Percentiles rank a stretch among this genome's conserved stretches.
Evolutionary conservation across 1,140 invertebrate species (phyloP).

Genomic region (Macrocentrus cingulum): DNA sequence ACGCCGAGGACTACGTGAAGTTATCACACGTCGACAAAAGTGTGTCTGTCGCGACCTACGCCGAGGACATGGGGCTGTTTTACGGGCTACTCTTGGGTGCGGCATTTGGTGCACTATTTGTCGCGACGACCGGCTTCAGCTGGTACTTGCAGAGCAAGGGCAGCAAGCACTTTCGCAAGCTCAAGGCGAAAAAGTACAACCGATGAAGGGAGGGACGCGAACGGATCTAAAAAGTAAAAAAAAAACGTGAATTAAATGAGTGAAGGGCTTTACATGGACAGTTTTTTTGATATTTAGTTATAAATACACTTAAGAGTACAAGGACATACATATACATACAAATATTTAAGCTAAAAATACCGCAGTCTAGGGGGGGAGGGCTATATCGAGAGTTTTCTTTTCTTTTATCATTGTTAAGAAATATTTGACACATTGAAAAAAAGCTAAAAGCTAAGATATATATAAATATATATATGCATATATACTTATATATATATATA

Average conservation of each 20-base stretch:
- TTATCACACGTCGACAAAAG: conserved; percentile 33
- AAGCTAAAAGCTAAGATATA: conserved; percentile 15
- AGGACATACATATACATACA: conserved; percentile 35
- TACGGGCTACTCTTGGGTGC: conserved; percentile 44
- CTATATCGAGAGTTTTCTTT: conserved; percentile 18
- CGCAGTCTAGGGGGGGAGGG: conserved; percentile 26
- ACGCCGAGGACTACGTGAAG: conserved; percentile 36
- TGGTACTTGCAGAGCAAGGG: conserved; percentile 18
- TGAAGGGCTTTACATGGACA: conserved; percentile 24
- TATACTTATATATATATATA: background rate
- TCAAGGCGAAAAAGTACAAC: conserved; percentile 25
- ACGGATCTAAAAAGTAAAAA: no score
- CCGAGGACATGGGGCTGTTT: conserved; percentile 44
- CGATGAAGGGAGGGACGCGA: conserved; percentile 9
- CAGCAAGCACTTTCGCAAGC: conserved; percentile 7
- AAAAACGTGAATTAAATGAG: no score
- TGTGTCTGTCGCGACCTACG: conserved; percentile 36
- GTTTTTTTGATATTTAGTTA: conserved; percentile 31
- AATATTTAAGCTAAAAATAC: conserved; percentile 32
- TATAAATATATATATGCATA: conserved; percentile 18
- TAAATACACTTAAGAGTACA: conserved; percentile 34
- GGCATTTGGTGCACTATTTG: conserved; percentile 37
- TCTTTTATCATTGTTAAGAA: conserved; percentile 26
- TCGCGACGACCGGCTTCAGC: conserved; percentile 9
- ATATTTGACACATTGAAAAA: conserved; percentile 28